Evolutionary conservation across 2,888 invertebrate genomes (phyloP).

Genomic region (Conchocele bisecta): DNA sequence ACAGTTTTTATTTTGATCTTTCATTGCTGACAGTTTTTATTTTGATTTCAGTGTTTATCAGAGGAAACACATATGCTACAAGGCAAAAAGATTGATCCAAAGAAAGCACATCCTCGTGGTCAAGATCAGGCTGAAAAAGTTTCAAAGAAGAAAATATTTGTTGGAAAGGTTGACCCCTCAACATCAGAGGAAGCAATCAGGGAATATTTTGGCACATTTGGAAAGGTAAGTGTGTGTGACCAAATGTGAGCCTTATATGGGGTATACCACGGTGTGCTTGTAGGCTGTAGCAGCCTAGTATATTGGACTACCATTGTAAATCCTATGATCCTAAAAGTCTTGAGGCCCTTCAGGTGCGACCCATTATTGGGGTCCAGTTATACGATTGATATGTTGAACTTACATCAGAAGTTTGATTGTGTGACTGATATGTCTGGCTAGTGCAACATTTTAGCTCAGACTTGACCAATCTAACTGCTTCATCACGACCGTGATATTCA

Average conservation of each 20-base stretch:
- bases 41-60: constrained; percentile 74
- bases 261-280: not conserved
- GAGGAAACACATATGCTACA: constrained; percentile 90
- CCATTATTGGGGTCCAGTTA: too few relatives aligned
- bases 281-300: too few relatives aligned
- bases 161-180: constrained; percentile 96
- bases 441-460: too few relatives aligned
- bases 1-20: not conserved
- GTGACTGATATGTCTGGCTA: too few relatives aligned
- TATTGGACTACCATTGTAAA: too few relatives aligned
- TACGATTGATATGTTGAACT: too few relatives aligned
- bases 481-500: too few relatives aligned
- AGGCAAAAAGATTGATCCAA: constrained; percentile 97
- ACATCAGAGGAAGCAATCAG: constrained; percentile 97
- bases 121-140: constrained; percentile 68
- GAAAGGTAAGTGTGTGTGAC: constrained; percentile 88
- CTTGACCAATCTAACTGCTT: too few relatives aligned
- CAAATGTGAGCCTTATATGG: not conserved
- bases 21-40: too few relatives aligned
- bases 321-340: too few relatives aligned
- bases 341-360: too few relatives aligned
- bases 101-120: constrained; percentile 92
- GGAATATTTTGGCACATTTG: constrained; percentile 95
- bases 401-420: too few relatives aligned
- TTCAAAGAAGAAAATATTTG: constrained; percentile 94